phyloP scores from a whole-genome alignment of 2,113 vertebrate genomes.

The Zingel zingel region DNA sequence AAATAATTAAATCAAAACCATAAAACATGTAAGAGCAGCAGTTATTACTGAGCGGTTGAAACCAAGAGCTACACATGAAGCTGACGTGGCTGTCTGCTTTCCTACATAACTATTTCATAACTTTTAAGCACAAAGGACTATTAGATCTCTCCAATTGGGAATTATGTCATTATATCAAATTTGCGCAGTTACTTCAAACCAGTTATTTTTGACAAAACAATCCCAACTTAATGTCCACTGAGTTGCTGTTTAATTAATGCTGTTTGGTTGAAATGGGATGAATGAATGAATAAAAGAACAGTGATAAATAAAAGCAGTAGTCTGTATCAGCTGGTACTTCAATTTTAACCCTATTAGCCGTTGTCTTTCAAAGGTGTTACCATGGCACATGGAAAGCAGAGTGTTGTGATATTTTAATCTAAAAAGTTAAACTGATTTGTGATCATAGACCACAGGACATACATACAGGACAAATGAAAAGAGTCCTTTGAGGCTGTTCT shows the following conservation, averaged over 20 bases:
- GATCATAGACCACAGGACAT: not conserved
- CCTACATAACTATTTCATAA: not conserved
- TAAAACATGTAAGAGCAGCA: not conserved
- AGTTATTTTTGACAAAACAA: not conserved
- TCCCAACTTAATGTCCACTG: no score
- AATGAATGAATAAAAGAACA: not conserved
- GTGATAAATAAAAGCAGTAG: not conserved
- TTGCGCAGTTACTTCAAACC: not conserved
- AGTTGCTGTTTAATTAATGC: no score
- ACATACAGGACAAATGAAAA: conserved; percentile 15
- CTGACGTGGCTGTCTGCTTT: not conserved
- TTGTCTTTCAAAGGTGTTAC: not conserved
- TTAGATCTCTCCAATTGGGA: not conserved
- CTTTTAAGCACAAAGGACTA: not conserved
- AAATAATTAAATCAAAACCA: not conserved
- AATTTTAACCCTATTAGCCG: not conserved
- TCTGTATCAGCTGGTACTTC: not conserved
- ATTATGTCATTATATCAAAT: not conserved
- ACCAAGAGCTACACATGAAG: not conserved
- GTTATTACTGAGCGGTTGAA: not conserved
- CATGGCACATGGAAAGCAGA: not conserved
- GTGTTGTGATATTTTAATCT: not conserved
- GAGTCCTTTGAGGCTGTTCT: conserved; percentile 2
- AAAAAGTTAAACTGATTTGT: not conserved
- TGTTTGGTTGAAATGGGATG: not conserved